A percentile compares a stretch with the other conserved stretches of the same genome.
phyloP scores from a whole-genome alignment of 2,797 vertebrate genomes.

The Hyperoplus lanceolatus region DNA sequence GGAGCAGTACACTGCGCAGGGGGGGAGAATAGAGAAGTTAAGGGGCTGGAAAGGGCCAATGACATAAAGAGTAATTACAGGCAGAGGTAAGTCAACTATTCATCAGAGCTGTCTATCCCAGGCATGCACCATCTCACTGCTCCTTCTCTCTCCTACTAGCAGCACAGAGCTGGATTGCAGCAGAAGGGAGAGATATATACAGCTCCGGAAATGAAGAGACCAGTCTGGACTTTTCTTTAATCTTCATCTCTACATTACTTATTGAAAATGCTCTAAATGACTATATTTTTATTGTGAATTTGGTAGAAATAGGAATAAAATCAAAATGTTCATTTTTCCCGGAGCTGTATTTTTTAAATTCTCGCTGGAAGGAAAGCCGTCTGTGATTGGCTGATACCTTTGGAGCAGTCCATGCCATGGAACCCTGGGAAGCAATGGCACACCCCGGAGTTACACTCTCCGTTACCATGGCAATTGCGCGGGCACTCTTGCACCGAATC shows the following conservation, averaged over 20 bases:
- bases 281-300: too few relatives aligned
- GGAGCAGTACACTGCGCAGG: slow-evolving; percentile 16
- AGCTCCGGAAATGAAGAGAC: too few relatives aligned
- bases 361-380: slow-evolving; percentile 11
- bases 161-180: slow-evolving; percentile 22
- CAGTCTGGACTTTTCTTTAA: too few relatives aligned
- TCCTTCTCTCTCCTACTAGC: slow-evolving; percentile 52
- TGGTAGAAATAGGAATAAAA: too few relatives aligned
- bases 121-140: slow-evolving; percentile 64
- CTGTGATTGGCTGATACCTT: slow-evolving; percentile 88
- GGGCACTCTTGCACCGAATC: slow-evolving; percentile 99
- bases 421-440: slow-evolving; percentile 99
- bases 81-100: slow-evolving; percentile 86
- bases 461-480: slow-evolving; percentile 97
- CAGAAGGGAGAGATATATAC: too few relatives aligned
- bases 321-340: too few relatives aligned
- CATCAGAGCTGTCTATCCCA: slow-evolving; percentile 85
- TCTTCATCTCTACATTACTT: too few relatives aligned
- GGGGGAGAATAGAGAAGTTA: slow-evolving; percentile 75
- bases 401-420: slow-evolving; percentile 97
- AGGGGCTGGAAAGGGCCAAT: slow-evolving; percentile 71
- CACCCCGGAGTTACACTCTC: slow-evolving; percentile 96
- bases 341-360: too few relatives aligned
- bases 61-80: slow-evolving; percentile 87
- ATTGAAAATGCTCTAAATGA: too few relatives aligned